Evolutionary conservation across 92 coral and sea anemone species (phyloP), one percentile per base, ranked within the genome.

Genomic region (Umimayanthus chanpuru): DNA sequence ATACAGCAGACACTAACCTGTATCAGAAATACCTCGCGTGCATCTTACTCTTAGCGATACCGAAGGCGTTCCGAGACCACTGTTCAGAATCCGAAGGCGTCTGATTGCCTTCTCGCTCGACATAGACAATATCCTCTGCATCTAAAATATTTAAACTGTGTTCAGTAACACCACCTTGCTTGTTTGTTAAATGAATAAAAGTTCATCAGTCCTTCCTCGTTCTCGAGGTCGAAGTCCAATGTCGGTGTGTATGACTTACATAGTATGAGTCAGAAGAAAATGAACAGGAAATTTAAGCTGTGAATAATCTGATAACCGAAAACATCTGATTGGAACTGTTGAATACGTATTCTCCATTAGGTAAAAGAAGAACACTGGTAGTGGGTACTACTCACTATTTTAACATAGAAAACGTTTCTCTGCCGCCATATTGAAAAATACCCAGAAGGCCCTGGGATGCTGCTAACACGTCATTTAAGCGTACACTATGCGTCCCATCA

Each of bases 91-190:
- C 26, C 68, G 68, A 61, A 61, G 68, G 68, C 68, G 68, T 61
- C 68, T 20, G 26, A 61, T 21, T 61, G 68, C 68, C 68, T 61
- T 61, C 25, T 61, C 68, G 26, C 68, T 61, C 68, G 68, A 61
- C 68, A 61, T 61, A 23, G 68, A 61, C 68, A 61, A 61, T 61
- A 61, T 61, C 68, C 68, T 61, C 68, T 61, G 68, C 68, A 61
- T 61, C 8, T 61, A 61, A 20, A 61, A 2, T 12, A 21, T 23
- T 4, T 56, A 16, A 56, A 56, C 16, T 20, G 66, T 56, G 21
- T 56, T 56, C 66, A 56, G 66, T 20, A 56, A 16, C 4, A 56
- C 66, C 66, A 56, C 66, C 66, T 56, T 56, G 2, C 23, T 56
- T 56, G 66, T 4, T 15, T 56, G 5, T 20, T 15, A 53, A 9